Percentiles rank a stretch among this genome's conserved stretches.
phyloP scores from a whole-genome alignment of 1,140 invertebrate genomes.

The Heliconius hewitsoni region DNA sequence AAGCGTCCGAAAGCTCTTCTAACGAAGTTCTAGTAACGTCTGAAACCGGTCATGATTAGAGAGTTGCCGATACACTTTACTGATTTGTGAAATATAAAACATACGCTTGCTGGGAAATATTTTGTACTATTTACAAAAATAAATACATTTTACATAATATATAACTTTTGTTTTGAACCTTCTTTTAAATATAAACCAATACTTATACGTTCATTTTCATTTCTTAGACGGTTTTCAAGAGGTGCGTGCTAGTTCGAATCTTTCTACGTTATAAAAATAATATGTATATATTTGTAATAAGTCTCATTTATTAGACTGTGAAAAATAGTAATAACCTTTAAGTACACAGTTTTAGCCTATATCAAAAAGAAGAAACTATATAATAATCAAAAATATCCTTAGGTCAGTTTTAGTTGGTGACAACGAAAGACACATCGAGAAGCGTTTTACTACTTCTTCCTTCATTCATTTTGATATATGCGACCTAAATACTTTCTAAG shows the following conservation, averaged over 20 bases:
- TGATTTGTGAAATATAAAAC: neutral
- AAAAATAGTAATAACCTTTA: neutral
- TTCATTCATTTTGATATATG: neutral
- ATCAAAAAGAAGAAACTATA: neutral
- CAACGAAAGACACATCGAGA: too few relatives aligned
- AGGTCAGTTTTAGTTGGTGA: too few relatives aligned
- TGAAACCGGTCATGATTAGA: slow-evolving; percentile 33
- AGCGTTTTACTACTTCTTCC: neutral
- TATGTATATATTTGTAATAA: too few relatives aligned
- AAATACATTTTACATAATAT: too few relatives aligned
- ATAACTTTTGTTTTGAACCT: too few relatives aligned
- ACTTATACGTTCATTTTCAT: too few relatives aligned
- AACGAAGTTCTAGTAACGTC: neutral
- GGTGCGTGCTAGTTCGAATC: too few relatives aligned
- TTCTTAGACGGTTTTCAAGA: too few relatives aligned
- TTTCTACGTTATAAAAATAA: too few relatives aligned
- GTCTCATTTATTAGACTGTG: too few relatives aligned
- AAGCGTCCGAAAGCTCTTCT: slow-evolving; percentile 9
- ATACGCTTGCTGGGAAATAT: neutral
- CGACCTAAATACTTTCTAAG: neutral
- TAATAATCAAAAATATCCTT: too few relatives aligned
- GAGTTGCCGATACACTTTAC: slow-evolving; percentile 25
- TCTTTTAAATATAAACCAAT: too few relatives aligned
- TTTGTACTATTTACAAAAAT: neutral
- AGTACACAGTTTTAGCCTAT: neutral